Base-by-base conservation (phyloP, 2,797 vertebrate genomes). In the Sebastes glaucus region DNA sequence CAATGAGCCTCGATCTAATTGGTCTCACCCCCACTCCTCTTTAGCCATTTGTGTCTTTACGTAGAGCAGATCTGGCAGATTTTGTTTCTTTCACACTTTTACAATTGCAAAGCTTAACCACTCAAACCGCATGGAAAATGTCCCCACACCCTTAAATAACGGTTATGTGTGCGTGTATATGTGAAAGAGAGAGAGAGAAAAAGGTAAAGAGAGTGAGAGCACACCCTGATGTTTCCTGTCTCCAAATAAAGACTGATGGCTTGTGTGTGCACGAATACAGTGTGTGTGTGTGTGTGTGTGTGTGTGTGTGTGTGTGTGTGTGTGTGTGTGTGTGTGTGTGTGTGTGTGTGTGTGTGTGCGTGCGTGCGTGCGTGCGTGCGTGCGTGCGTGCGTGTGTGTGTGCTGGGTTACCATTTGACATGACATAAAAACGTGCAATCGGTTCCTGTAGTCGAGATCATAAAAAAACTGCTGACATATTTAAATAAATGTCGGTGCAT, bases 141-240 rank as follows among this genome's bases (percentile, higher is more conserved):
- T 89, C 90, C 87, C 87, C 87, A 92, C 92, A 77, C 88, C 92
- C 88, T 84, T 84, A 70, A 87, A 85, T 89, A 89, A 90, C 88
- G 84, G 92, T 84, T 88, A 32, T 81, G 68, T 63, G 18, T 56
- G 38, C 74, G 66, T 64, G 66, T 79, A 14, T 42, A 16, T 42
- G 14, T 46, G 42, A 18, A 11, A 78, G 28, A 73, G 67, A 74
- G 46, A 49, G 33, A 79, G 73, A 60, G 53, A 78, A 62, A 83
- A 75, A 79, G 60, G 71, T 71, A 75, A 55, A 70, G 68, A 74
- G 74, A 67, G 73, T 33, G 59, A 81, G 86, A 83, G 69, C 87
- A 92, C 89, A 84, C 90, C 87, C 91, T 87, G 71, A 87, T 87
- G 87, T 84, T 91, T 93, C 90, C 90, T 93, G 91, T 91, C 84